Base-by-base conservation (phyloP, 2,797 vertebrate species). In the Cossypha polioptera region DNA sequence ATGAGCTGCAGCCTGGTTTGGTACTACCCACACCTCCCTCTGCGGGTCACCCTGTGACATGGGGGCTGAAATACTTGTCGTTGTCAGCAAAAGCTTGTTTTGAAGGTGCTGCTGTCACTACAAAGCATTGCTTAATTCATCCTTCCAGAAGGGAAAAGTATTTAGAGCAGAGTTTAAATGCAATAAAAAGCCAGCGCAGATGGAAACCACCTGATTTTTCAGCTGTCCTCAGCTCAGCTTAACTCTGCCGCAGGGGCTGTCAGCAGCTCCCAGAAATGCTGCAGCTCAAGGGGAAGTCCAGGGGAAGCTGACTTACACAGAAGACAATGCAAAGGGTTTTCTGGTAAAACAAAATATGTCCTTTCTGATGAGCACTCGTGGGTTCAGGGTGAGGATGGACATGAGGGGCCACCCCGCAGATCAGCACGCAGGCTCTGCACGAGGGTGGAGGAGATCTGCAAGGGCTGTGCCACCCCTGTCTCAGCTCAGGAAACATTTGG, bases 131-230 rank as follows among this genome's bases (percentile, higher is more conserved):
- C 92, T 94, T 80, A 92, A 95, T 69, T 89, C 68, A 36, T 57
- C 33, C 45, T 83, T 92, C 88, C 2, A 1, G 83, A 91, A 82
- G 47, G n/a, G 48, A 80, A 43, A 91, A 91, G 38, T 91, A 91
- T 95, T 77, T 92, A 80, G 92, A 90, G 75, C 72, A 95, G 95
- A 94, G 92, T 87, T 95, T 50, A 93, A 81, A 59, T 8, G 22
- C 40, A 92, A 20, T 53, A 76, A 89, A 86, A 93, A 65, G 28
- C 47, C 28, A 40, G 20, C 0, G 0, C 38, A 42, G 62, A 84
- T 86, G 87, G 84, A 85, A 95, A 77, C 45, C 43, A 22, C 43
- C 43, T 3, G 4, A 68, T 78, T 51, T 88, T 76, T 81, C 55
- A 78, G 53, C 53, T 86, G 33, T 73, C 53, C 36, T 67, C 57